Conservation (phyloP, 2,113 vertebrate species). For the Neodontobutis hainanensis region DNA sequence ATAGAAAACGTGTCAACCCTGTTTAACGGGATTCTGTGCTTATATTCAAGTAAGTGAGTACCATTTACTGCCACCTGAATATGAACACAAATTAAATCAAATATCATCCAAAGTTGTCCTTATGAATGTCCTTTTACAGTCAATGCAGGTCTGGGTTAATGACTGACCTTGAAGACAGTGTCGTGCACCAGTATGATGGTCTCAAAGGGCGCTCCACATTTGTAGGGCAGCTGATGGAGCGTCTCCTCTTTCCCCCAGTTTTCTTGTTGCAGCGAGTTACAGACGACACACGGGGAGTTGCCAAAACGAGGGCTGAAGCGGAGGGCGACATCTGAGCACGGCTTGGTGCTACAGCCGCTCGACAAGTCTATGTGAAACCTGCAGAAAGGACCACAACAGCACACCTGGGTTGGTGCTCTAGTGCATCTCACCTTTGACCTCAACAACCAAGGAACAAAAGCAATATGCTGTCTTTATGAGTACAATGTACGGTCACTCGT, state of each 20-base stretch:
- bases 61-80: constrained; percentile 92
- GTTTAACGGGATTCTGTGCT: constrained; percentile 84
- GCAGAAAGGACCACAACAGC: constrained; percentile 2
- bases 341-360: constrained; percentile 88
- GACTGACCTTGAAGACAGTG: constrained; percentile 89
- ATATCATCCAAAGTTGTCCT: neutral
- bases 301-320: constrained; percentile 93
- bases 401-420: neutral
- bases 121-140: neutral
- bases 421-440: no score
- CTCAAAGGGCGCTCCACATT: constrained; percentile 87
- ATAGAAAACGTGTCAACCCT: constrained; percentile 89
- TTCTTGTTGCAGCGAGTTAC: constrained; percentile 86
- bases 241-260: constrained; percentile 90
- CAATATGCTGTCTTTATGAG: no score
- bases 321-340: constrained; percentile 89
- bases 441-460: no score
- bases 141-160: neutral
- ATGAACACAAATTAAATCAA: neutral
- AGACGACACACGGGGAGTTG: constrained; percentile 81
- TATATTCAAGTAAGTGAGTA: constrained; percentile 86
- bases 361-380: constrained; percentile 96
- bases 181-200: constrained; percentile 86
- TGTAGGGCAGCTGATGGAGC: constrained; percentile 87
- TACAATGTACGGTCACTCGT: no score